phyloP scores from a whole-genome alignment of 2,888 invertebrate genomes.

The Kryphioiulus occultus region DNA sequence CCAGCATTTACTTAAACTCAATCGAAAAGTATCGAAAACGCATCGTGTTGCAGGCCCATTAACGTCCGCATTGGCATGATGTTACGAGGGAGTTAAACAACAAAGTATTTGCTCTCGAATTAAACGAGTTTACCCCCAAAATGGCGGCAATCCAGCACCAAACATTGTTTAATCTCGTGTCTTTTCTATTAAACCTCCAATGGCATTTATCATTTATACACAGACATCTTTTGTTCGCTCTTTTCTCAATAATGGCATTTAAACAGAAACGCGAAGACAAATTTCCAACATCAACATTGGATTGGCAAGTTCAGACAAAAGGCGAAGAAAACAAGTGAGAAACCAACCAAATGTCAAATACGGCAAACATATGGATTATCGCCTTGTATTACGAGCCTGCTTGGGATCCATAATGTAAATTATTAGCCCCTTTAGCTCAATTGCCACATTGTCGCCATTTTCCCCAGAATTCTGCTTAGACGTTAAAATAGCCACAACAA shows the following conservation, averaged over 20 bases:
- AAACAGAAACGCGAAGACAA: neutral
- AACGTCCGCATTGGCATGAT: neutral
- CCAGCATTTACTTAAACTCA: neutral
- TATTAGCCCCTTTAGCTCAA: neutral
- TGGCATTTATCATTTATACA: constrained; percentile 5
- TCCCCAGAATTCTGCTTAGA: neutral
- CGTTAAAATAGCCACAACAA: neutral
- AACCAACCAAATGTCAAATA: constrained; percentile 5
- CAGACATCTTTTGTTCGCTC: neutral
- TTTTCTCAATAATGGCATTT: neutral
- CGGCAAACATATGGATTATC: neutral
- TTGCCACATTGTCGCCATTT: neutral
- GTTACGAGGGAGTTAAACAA: neutral
- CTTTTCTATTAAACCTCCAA: neutral
- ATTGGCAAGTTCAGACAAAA: constrained; percentile 5
- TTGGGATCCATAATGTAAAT: neutral
- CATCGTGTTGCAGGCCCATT: neutral
- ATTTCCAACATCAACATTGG: neutral
- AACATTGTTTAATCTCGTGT: neutral
- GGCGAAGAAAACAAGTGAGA: neutral
- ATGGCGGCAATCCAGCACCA: neutral
- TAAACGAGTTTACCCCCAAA: neutral
- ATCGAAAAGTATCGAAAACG: neutral
- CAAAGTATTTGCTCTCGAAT: neutral
- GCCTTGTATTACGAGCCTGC: neutral